Base-by-base conservation (phyloP, 2,888 invertebrate species). In the Chloroclysta siterata region DNA sequence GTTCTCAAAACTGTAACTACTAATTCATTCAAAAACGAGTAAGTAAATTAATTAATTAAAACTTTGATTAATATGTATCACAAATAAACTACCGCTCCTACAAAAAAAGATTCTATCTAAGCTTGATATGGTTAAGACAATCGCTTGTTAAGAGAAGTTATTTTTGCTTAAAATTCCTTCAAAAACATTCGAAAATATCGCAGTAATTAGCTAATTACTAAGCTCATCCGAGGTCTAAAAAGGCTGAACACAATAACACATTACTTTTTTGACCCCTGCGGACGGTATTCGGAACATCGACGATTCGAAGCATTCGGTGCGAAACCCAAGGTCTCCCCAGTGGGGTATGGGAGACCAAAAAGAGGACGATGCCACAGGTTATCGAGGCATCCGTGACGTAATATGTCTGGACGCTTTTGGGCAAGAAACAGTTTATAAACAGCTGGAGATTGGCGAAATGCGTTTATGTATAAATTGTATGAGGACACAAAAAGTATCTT, bases 341-440 rank as follows among this genome's bases (percentile, higher is more conserved):
- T 85, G 79, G 88, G 87, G 85, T 83, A 84, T 84, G 82, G 71
- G 65, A 71, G 65, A 64, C 72, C 75, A 84, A 88, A 89, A 88
- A 84, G 77, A 78, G 71, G 66, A 75, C 67, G 71, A 72, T 63
- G 66, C 68, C 71, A 39, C 36, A 69, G 62, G 71, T 69, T 67
- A 33, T 46, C 46, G 6, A 53, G 76, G 82, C 77, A 81, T 83
- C 81, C 83, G 82, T 85, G 84, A 88, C 83, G 83, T 83, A 78
- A 84, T 76, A 75, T 74, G 87, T 87, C 87, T 88, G 86, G 82
- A 84, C 69, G 79, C 76, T 79, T 80, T 72, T 71, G 73, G 68
- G 66, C 73, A 80, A 84, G 81, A 83, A 80, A 72, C 65, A 60
- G 68, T 72, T 72, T 68, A 64, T 56, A 75, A 79, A 78, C 79